Base-by-base conservation (phyloP, 2,797 vertebrate species). In the Spheniscus humboldti region DNA sequence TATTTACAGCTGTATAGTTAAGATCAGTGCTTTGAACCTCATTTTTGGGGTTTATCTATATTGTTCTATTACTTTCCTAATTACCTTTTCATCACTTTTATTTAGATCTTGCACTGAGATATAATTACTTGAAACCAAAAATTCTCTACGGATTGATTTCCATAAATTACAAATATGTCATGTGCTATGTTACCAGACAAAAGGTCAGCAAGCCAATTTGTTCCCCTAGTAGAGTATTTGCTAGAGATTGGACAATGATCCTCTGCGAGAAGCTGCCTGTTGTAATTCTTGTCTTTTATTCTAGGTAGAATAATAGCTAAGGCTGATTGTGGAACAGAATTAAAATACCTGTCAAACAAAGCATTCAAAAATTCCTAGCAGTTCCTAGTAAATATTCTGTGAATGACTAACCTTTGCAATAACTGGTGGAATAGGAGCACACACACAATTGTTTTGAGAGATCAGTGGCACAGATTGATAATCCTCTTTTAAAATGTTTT, bases 121-220 rank as follows among this genome's bases (percentile, higher is more conserved):
- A 69, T 91, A 97, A 98, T 97, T 97, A 97, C 83, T 96, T 92
- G 77, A 97, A 97, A 96, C 39, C 4, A 92, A 94, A 96, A 74
- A 75, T 81, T 95, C 80, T 94, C 72, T 43, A 14, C 31, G 57
- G 87, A 79, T 94, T 96, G 90, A 96, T 97, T 97, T 96, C 87
- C 73, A 97, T 97, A 98, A 97, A 97, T 97, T 96, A 94, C 76
- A 97, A 97, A 96, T 95, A 95, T 87, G 74, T 86, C 92, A 95
- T 94, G 72, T 88, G 25, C 86, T 97, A 90, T 92, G 75, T 95
- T 95, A 94, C 66, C 31, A 94, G 90, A 96, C 74, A 95, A 97
- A 98, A 98, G 96, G 90, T 97, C 96, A 97, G 69, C 68, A 96
- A 97, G 79, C 45, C 88, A 92, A 88, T 96, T 97, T 97, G 92